phyloP scores from a whole-genome alignment of 37 sponge, comb jelly and placozoan genomes.

The Amphimedon queenslandica region DNA sequence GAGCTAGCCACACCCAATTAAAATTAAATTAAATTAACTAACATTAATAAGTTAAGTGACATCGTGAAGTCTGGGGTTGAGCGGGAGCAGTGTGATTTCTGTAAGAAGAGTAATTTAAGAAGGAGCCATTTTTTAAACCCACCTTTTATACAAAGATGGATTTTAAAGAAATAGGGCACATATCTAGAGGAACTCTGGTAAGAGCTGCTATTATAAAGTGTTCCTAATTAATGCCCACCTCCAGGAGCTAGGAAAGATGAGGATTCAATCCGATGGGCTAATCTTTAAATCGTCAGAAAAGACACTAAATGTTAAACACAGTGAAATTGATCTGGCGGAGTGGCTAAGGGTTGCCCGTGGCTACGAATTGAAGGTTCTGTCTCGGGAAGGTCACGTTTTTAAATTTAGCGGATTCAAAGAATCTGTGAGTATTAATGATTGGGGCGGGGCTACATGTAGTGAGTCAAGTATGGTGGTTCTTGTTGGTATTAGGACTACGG shows the following conservation, averaged over 20 bases:
- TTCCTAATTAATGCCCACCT: background rate
- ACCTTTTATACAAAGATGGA: too few species aligned
- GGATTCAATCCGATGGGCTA: constrained; percentile 76
- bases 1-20: too few species aligned
- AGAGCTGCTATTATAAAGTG: background rate
- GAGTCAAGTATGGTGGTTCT: background rate
- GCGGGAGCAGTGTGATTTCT: too few species aligned
- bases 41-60: too few species aligned
- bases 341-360: constrained; percentile 87
- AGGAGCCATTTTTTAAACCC: too few species aligned
- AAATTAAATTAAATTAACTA: too few species aligned
- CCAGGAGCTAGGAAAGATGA: constrained; percentile 81
- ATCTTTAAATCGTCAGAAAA: constrained; percentile 86
- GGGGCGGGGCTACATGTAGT: background rate
- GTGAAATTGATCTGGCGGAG: constrained; percentile 52
- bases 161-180: constrained; percentile 51
- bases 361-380: constrained; percentile 67
- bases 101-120: too few species aligned
- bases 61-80: too few species aligned
- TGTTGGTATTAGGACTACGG: constrained; percentile 71
- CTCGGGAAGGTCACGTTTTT: constrained; percentile 36
- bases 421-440: constrained; percentile 53
- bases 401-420: constrained; percentile 95
- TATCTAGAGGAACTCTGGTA: constrained; percentile 70
- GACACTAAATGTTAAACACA: constrained; percentile 55